These are phyloP conservation scores for Mastomys coucha DNA, from an alignment of 2,113 vertebrate species.

Conservation along the genomic window DNA sequence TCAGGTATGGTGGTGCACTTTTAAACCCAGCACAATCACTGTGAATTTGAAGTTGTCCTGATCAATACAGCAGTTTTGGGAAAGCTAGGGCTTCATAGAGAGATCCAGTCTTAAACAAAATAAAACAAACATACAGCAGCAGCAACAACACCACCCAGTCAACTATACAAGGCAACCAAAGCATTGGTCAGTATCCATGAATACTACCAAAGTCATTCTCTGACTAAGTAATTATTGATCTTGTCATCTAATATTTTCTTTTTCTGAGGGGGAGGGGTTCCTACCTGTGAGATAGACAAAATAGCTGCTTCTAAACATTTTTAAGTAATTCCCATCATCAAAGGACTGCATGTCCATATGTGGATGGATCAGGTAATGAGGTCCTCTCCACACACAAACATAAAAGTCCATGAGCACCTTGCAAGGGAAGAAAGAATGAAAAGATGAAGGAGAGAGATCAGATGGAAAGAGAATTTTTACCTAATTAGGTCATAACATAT, in stretches of 20 bases:
- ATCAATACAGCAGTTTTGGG: background rate
- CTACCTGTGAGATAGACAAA: background rate
- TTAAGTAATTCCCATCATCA: slow-evolving; percentile 12
- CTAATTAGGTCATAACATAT: background rate
- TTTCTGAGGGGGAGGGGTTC: background rate
- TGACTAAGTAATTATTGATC: background rate
- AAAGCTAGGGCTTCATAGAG: background rate
- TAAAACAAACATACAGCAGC: background rate
- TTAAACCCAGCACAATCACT: background rate
- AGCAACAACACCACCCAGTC: background rate
- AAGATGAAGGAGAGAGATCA: background rate
- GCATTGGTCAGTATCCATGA: background rate
- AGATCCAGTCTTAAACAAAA: background rate
- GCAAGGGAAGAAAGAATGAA: background rate
- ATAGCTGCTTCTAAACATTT: background rate
- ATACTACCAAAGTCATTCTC: background rate
- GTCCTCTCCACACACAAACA: background rate
- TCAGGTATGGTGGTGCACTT: background rate
- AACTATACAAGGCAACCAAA: background rate
- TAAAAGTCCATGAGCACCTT: background rate
- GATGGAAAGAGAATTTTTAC: background rate
- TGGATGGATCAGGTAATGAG: slow-evolving; percentile 10
- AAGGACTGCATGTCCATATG: background rate
- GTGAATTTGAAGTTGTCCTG: too few relatives aligned
- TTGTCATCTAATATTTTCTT: background rate